A percentile compares a stretch with the other conserved stretches of the same genome.
phyloP scores from a whole-genome alignment of 2,888 invertebrate genomes.

The Drosophila emarginata region DNA sequence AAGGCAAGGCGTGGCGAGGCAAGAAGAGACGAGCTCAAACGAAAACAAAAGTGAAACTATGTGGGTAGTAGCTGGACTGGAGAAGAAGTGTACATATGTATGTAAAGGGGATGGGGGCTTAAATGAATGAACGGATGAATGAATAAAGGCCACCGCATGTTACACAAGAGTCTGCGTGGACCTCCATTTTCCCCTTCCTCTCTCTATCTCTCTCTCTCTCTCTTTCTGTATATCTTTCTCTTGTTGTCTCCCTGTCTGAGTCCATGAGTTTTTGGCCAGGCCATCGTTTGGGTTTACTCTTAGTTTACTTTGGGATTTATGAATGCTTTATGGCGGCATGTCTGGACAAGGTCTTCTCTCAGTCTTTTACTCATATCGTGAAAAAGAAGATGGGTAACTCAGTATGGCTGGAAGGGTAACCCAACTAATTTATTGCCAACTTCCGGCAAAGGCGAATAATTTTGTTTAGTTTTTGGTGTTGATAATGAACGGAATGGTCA shows the following conservation, averaged over 20 bases:
- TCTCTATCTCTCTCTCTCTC: neutral
- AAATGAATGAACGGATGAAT: conserved; percentile 76
- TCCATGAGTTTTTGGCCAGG: conserved; percentile 24
- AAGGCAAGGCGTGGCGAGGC: no score
- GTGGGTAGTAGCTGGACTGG: conserved; percentile 20
- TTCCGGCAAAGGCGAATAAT: conserved; percentile 75
- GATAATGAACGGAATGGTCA: conserved; percentile 75
- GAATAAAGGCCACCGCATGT: conserved; percentile 77
- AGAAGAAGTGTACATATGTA: no score
- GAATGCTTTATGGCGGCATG: conserved; percentile 79
- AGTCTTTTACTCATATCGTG: conserved; percentile 22
- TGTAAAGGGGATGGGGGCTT: conserved; percentile 37
- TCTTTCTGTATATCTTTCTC: conserved; percentile 1
- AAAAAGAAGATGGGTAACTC: conserved; percentile 39
- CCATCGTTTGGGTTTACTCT: conserved; percentile 48
- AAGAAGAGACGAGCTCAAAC: conserved; percentile 46
- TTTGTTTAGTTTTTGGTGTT: conserved; percentile 78
- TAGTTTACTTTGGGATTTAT: conserved; percentile 82
- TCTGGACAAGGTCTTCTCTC: conserved; percentile 67
- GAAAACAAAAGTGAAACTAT: conserved; percentile 76
- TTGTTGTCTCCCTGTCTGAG: conserved; percentile 4
- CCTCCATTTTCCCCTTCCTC: neutral
- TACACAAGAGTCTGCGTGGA: conserved; percentile 63
- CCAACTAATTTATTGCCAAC: conserved; percentile 80
- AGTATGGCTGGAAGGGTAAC: conserved; percentile 18